These are phyloP conservation scores for Brachycybe producta DNA, from an alignment of 2,888 invertebrate species.

Conservation along the genomic window DNA sequence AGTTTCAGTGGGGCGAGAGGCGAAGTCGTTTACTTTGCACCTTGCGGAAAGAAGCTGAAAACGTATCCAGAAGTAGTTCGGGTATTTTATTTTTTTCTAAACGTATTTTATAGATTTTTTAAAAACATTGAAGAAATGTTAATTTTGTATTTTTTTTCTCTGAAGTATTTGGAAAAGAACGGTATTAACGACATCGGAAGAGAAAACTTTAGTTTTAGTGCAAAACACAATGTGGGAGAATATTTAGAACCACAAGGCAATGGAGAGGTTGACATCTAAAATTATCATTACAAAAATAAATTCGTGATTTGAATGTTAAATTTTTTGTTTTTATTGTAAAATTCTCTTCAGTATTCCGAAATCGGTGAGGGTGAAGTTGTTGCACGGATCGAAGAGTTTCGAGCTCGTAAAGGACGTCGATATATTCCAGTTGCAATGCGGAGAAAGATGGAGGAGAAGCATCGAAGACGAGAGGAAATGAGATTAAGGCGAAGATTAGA, in stretches of 20 bases:
- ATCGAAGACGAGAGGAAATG: conserved; percentile 26
- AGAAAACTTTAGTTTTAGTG: conserved; percentile 86
- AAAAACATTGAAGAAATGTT: not conserved
- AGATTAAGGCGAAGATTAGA: conserved; percentile 31
- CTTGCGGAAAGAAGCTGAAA: conserved; percentile 49
- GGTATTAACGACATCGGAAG: conserved; percentile 50
- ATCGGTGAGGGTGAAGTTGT: conserved; percentile 28
- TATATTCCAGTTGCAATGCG: conserved; percentile 17
- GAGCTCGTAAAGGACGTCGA: conserved; percentile 26
- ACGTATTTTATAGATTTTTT: conserved; percentile 1
- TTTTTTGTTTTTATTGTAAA: not conserved
- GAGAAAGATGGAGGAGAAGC: not conserved
- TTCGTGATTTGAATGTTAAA: not conserved
- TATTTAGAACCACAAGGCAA: conserved; percentile 61
- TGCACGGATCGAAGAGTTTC: conserved; percentile 25
- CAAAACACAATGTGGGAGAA: conserved; percentile 76
- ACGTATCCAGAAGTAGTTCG: conserved; percentile 47
- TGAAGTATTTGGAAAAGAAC: conserved; percentile 63
- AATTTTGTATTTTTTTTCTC: conserved; percentile 17
- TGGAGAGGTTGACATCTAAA: conserved; percentile 31
- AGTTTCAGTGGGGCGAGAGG: conserved; percentile 77
- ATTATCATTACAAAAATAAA: not conserved
- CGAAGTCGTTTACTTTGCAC: conserved; percentile 78
- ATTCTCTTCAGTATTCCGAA: conserved; percentile 21
- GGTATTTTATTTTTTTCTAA: conserved; percentile 30